Evolutionary conservation across 2,888 invertebrate genomes (phyloP).

Genomic region (Epiblema foenella): DNA sequence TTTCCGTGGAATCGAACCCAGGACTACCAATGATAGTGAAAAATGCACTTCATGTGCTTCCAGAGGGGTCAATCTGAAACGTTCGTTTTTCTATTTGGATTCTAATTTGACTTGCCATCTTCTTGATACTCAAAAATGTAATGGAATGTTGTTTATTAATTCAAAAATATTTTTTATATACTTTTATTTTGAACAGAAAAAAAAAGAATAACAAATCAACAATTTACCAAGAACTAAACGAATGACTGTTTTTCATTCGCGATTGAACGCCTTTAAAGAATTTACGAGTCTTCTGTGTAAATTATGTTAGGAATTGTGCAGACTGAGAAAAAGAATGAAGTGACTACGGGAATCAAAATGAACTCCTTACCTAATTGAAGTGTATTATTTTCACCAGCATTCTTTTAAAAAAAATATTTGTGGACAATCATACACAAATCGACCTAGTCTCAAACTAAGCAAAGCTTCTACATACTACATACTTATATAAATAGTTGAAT

Average conservation of each 20-base stretch:
- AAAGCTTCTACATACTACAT: too few relatives aligned
- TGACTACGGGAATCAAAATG: not conserved
- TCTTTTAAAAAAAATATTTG: too few relatives aligned
- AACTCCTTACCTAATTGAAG: not conserved
- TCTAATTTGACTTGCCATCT: too few relatives aligned
- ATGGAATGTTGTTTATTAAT: not conserved
- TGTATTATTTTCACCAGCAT: not conserved
- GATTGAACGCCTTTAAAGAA: constrained; percentile 18
- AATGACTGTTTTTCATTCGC: constrained; percentile 9
- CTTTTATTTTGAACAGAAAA: not conserved
- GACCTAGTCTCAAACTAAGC: too few relatives aligned
- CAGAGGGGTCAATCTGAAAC: too few relatives aligned
- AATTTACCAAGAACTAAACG: not conserved
- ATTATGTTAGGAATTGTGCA: not conserved
- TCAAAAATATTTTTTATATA: not conserved
- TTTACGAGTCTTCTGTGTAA: constrained; percentile 12
- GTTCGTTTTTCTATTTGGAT: too few relatives aligned
- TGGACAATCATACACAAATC: too few relatives aligned
- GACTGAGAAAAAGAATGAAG: not conserved
- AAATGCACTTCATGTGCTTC: too few relatives aligned
- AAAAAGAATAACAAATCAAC: not conserved
- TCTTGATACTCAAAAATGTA: too few relatives aligned
- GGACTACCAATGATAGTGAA: too few relatives aligned
- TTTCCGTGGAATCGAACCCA: too few relatives aligned
- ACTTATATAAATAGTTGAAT: too few relatives aligned